phyloP scores from a whole-genome alignment of 2,113 vertebrate species.

The Sander vitreus region DNA sequence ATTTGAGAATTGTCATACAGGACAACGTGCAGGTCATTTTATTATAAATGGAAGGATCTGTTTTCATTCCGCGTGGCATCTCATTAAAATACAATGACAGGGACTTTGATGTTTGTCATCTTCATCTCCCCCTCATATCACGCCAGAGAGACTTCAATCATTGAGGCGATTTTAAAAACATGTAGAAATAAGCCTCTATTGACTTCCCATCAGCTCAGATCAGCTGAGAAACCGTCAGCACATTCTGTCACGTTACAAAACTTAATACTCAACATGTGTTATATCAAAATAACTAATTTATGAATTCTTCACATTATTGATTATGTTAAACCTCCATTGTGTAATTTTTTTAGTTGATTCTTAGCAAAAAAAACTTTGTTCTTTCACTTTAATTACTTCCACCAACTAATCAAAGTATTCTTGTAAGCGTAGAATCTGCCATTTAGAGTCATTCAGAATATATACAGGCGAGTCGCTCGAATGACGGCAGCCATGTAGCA shows the following conservation, averaged over 20 bases:
- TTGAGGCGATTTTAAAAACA: slow-evolving; percentile 27
- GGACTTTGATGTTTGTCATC: slow-evolving; percentile 19
- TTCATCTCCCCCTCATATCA: slow-evolving; percentile 25
- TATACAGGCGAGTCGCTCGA: no score
- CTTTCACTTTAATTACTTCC: no score
- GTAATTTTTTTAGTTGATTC: no score
- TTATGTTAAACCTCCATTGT: background rate
- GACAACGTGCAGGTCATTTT: background rate
- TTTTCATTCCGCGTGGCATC: slow-evolving; percentile 34
- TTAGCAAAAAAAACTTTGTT: no score
- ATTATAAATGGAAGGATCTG: slow-evolving; percentile 38
- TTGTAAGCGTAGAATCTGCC: no score
- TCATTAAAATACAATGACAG: slow-evolving; percentile 48
- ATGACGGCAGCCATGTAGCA: no score
- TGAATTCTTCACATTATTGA: slow-evolving; percentile 45
- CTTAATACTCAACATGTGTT: background rate
- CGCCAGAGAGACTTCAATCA: slow-evolving; percentile 44
- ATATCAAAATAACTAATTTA: background rate
- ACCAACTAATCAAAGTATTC: no score
- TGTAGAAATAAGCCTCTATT: slow-evolving; percentile 28
- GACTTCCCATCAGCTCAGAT: slow-evolving; percentile 49
- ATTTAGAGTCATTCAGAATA: no score
- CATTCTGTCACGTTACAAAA: slow-evolving; percentile 7
- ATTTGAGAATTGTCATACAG: background rate
- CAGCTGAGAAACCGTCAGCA: slow-evolving; percentile 23